Base-by-base conservation (phyloP, 2,797 vertebrate species). In the Enteromius fasciolatus region DNA sequence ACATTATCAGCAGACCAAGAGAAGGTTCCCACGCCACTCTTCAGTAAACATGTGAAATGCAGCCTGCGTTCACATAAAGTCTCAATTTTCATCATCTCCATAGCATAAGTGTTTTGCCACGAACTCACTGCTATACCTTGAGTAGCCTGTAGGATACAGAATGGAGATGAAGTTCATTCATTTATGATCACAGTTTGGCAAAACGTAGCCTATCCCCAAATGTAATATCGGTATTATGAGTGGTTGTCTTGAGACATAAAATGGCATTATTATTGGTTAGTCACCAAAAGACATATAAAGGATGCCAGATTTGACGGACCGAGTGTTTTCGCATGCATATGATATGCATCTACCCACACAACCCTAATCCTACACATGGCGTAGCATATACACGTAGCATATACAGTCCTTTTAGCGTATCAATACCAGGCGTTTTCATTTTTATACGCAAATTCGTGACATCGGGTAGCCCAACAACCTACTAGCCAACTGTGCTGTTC, bases 11-110 rank as follows among this genome's bases (percentile, higher is more conserved):
- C 77, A 1, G 76, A 68, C 70, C 28, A 15, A 50, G 28, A 2
- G 67, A 20, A 23, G 17, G 70, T 88, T 90, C 88, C 85, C 90
- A 90, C 86, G 73, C 57, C 36, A 11, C 36, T 48, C 36, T 44
- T 41, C 39, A 54, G 31, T 15, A 80, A 44, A 33, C 77, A 50
- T 48, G 5, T n/a, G 20, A 78, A 76, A 70, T 31, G 23, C 41
- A 20, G 46, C 41, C 54, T 54, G 46, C 57, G 33, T 73, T 85
- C 73, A n/a, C 83, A 72, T 41, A 73, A 10, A 64, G 14, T 14
- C 63, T 61, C 20, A 0, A 61, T 25, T 64, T 78, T 66, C 52
- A 73, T 17, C 77, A 86, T 25, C 61, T 83, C 20, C 25, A 50
- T 46, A 14, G n/a, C 8, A 64, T 14, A 8, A 25, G 41, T 39